Base-by-base conservation (phyloP, 2,888 invertebrate species). In the Uloborus plumipes region DNA sequence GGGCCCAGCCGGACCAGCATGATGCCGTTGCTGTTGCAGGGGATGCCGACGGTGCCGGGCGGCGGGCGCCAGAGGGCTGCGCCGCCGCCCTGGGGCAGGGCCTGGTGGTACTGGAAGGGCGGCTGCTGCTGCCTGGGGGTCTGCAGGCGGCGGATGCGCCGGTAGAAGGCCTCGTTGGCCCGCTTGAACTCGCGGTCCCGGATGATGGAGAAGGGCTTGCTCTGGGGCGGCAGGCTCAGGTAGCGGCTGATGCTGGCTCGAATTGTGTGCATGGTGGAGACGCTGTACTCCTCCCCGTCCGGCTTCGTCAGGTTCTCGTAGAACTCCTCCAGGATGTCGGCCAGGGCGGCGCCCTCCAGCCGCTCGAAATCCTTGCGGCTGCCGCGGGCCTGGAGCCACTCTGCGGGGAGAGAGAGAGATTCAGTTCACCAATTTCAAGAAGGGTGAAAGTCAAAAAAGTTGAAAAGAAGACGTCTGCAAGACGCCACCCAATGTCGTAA, bases 171-270 rank as follows among this genome's bases (percentile, higher is more conserved):
- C 67, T 84, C 84, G 31, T 84, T 84, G 50, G 84, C 84, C 65
- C 72, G 75, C 31, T 81, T 78, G 70, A 84, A 84, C 49, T 84
- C 84, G n/a, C 84, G 58, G 62, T 78, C 80, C 39, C 80, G 51
- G 39, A 84, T 84, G 65, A 84, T 84, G 65, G 73, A 73, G 66
- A 84, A 84, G 51, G 84, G 84, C 51, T 84, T 84, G 55, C 74
- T 78, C 58, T 84, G 80, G 4, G 84, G 84, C 39, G 84, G 84
- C 62, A 84, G 77, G 62, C 80, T 81, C 65, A 84, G 70, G 70
- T 81, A 84, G 26, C 84, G 80, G 61, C 78, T 84, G 69, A 84
- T 84, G 69, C 80, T 81, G 76, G 84, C 84, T 70, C 84, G 84
- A 81, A 84, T 81, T 74, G 78, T 84, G 62, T 84, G 80, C 80